Evolutionary conservation across 1,140 invertebrate genomes (phyloP), one percentile per base, ranked within the genome.

Genomic region (Daktulosphaira vitifoliae): DNA sequence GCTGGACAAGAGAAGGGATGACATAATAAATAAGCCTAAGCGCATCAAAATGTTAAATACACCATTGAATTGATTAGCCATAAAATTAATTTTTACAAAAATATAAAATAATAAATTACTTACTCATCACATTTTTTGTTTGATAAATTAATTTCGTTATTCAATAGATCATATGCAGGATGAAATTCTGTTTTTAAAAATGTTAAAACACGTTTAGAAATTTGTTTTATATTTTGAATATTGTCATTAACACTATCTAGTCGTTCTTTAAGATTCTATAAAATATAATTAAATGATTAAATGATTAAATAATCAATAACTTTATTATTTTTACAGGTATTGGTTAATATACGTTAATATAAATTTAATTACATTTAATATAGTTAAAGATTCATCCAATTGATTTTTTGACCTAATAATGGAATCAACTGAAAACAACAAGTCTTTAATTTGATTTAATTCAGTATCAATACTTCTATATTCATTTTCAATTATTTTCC

Each of bases 321-420:
- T 5, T 33, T 33, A 6, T 33, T 33, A 33, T 33, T n/a, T n/a
- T n/a, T n/a, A n/a, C n/a, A n/a, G n/a, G n/a, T n/a, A n/a, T n/a
- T n/a, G n/a, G n/a, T n/a, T n/a, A n/a, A n/a, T n/a, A n/a, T n/a
- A n/a, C n/a, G n/a, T n/a, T n/a, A 44, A 44, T 16, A 44, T 7
- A 44, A 11, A n/a, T n/a, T 16, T n/a, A 75, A 78, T 80, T 73
- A 89, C 87, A 76, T 85, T 79, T 66, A 90, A 73, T 65, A 80
- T 79, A 75, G 84, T 81, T 69, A 82, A 81, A 33, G 83, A 82
- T 71, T 88, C 84, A 29, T 81, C 73, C 46, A 89, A 79, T 72
- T 88, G 84, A 70, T 83, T 80, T 70, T 84, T 84, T 26, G 84
- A 89, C 67, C 82, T 79, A 20, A 89, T 83, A 56, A 81, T 80